These are phyloP conservation scores for Cydia pomonella DNA, from an alignment of 1,140 invertebrate genomes.

Conservation along the genomic window DNA sequence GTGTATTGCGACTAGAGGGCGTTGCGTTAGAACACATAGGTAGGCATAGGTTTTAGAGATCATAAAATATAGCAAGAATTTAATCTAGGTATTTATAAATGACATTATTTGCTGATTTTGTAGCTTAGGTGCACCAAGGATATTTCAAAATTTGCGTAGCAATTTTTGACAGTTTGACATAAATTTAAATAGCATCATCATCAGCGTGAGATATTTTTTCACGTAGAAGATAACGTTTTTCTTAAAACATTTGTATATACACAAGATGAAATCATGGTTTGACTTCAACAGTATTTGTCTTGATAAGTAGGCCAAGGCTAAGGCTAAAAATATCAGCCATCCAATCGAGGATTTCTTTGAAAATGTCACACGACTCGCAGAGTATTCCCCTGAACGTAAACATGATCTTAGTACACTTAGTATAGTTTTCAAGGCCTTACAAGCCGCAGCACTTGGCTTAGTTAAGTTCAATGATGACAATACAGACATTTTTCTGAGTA, in stretches of 20 bases:
- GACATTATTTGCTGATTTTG: no score
- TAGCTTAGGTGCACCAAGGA: no score
- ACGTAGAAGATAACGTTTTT: neutral
- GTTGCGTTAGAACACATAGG: neutral
- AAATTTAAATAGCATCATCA: no score
- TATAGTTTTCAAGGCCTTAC: constrained; percentile 2
- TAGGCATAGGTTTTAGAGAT: neutral
- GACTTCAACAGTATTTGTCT: neutral
- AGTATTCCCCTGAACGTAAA: neutral
- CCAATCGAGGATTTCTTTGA: neutral
- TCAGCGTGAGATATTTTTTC: no score
- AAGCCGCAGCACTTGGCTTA: neutral
- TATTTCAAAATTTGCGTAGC: no score
- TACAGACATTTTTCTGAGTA: neutral
- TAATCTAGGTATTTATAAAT: neutral
- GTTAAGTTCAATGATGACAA: neutral
- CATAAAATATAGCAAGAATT: neutral
- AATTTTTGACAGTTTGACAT: no score
- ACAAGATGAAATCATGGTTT: constrained; percentile 1
- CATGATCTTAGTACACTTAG: neutral
- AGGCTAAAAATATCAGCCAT: neutral
- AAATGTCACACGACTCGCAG: neutral
- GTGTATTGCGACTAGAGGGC: neutral
- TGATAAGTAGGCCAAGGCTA: constrained; percentile 9
- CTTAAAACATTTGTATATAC: neutral